Conservation (phyloP, 2,888 invertebrate genomes). For the Oligia fasciuncula region DNA sequence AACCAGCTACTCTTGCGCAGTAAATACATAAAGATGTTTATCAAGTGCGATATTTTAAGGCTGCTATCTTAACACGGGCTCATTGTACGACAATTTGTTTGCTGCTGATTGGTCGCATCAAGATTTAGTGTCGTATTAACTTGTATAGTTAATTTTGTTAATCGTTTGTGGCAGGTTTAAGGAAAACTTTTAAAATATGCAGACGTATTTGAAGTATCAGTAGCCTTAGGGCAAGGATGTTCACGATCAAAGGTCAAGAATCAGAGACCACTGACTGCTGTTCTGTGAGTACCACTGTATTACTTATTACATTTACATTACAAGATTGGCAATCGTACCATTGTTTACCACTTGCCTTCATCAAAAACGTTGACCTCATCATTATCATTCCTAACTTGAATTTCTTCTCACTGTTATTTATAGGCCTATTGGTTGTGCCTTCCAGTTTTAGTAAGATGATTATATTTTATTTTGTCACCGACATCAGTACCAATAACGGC, state of each 20-base stretch:
- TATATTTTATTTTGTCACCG: neutral
- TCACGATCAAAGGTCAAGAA: slow-evolving; percentile 2
- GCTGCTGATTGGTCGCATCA: slow-evolving; percentile 44
- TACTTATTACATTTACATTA: too few species aligned
- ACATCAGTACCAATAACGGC: slow-evolving; percentile 8
- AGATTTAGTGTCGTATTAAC: slow-evolving; percentile 53
- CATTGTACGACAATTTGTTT: slow-evolving; percentile 58
- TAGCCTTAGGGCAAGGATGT: neutral
- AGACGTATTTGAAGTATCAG: neutral
- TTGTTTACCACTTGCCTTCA: neutral
- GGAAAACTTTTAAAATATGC: slow-evolving; percentile 15
- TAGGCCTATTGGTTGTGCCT: neutral
- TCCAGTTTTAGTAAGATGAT: neutral
- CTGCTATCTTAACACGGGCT: slow-evolving; percentile 44
- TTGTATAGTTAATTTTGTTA: slow-evolving; percentile 32
- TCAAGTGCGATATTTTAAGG: slow-evolving; percentile 58
- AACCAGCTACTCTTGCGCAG: slow-evolving; percentile 42
- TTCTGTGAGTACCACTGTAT: too few species aligned
- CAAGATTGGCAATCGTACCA: neutral
- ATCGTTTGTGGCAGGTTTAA: slow-evolving; percentile 23
- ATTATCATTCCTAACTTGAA: neutral
- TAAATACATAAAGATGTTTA: slow-evolving; percentile 53
- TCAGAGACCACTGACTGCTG: neutral
- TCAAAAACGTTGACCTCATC: neutral
- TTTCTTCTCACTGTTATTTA: neutral